Percentiles rank a stretch among this genome's conserved stretches.
Conservation (phyloP, 2,113 vertebrate species). For the Erythrolamprus reginae region DNA sequence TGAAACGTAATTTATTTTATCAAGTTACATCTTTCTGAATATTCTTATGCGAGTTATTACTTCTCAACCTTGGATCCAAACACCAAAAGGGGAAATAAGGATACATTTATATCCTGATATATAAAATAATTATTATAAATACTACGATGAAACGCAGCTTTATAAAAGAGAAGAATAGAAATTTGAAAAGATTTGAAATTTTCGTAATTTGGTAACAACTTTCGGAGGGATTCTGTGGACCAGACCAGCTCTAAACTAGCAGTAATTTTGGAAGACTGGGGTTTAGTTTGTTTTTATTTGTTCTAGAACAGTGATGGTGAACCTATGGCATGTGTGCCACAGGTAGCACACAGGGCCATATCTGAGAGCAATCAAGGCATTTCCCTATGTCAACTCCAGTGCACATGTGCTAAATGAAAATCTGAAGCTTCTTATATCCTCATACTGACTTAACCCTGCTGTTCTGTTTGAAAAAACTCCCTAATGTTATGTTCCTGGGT, state of each 20-base stretch:
- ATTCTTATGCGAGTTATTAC: neutral
- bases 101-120: neutral
- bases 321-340: too few relatives aligned
- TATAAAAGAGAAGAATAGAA: neutral
- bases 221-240: neutral
- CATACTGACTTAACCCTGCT: too few relatives aligned
- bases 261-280: neutral
- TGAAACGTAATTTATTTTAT: neutral
- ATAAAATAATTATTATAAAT: neutral
- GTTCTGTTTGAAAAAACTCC: too few relatives aligned
- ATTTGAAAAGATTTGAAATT: neutral
- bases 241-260: neutral
- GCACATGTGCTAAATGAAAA: too few relatives aligned
- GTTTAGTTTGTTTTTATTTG: neutral
- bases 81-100: neutral
- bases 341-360: too few relatives aligned
- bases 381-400: too few relatives aligned
- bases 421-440: too few relatives aligned
- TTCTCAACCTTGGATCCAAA: neutral
- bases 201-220: neutral
- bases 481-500: too few relatives aligned
- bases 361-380: too few relatives aligned
- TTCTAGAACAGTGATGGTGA: neutral
- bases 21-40: neutral
- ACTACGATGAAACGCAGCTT: neutral